Evolutionary conservation across 2,797 vertebrate species (phyloP).

Genomic region (Hydrocynus forskahlii): DNA sequence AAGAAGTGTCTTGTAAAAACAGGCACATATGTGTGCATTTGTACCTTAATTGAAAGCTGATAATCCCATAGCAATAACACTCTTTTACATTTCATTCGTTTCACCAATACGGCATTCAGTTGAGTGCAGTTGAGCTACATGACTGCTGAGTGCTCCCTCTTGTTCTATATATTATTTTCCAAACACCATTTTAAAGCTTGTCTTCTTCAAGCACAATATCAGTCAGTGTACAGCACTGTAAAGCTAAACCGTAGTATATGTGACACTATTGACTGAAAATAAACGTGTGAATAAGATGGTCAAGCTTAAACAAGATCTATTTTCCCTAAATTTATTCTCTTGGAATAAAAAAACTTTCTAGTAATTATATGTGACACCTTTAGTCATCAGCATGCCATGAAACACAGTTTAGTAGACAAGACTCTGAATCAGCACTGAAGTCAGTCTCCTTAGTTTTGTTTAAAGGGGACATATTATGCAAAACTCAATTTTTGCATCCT

Average conservation of each 20-base stretch:
- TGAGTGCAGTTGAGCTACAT: not conserved
- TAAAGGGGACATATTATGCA: no score
- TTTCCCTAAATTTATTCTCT: not conserved
- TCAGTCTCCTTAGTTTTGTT: slow-evolving; percentile 1
- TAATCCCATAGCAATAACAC: not conserved
- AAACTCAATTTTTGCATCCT: no score
- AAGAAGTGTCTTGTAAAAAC: not conserved
- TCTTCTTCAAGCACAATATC: not conserved
- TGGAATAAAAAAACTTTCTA: not conserved
- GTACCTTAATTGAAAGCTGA: not conserved
- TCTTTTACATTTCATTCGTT: not conserved
- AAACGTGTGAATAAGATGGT: not conserved
- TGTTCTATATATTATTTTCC: not conserved
- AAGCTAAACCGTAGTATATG: not conserved
- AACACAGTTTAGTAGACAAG: not conserved
- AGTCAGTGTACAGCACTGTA: not conserved
- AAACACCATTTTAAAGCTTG: not conserved
- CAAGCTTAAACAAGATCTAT: not conserved
- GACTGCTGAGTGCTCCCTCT: not conserved
- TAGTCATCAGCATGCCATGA: slow-evolving; percentile 5
- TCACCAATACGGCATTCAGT: not conserved
- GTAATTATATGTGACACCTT: slow-evolving; percentile 15
- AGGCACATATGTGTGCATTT: not conserved
- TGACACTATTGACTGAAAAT: not conserved
- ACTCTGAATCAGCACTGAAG: not conserved